A percentile compares a stretch with the other conserved stretches of the same genome.
phyloP scores from a whole-genome alignment of 1,140 invertebrate species.

The Drosophila dunni region DNA sequence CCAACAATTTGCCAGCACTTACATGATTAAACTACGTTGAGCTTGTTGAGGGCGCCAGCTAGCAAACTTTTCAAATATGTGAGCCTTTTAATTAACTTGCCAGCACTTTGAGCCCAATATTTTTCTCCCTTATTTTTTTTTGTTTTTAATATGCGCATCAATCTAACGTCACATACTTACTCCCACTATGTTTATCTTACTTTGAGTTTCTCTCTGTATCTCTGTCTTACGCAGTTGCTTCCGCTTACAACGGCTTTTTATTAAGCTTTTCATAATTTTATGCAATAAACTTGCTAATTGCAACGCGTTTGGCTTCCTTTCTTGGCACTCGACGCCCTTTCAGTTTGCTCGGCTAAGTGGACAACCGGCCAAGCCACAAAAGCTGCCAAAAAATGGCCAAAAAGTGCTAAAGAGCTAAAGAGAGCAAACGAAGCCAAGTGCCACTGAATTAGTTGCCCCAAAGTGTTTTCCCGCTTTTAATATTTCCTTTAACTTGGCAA shows the following conservation, averaged over 20 bases:
- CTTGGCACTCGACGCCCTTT: constrained; percentile 59
- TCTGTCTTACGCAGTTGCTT: neutral
- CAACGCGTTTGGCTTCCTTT: constrained; percentile 66
- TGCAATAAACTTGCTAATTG: constrained; percentile 83
- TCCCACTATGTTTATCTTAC: constrained; percentile 16
- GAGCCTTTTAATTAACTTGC: constrained; percentile 79
- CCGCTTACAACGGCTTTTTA: constrained; percentile 43
- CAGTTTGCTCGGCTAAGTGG: constrained; percentile 38
- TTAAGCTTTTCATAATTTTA: constrained; percentile 81
- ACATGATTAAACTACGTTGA: constrained; percentile 75
- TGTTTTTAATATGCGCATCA: constrained; percentile 48
- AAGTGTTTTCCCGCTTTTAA: constrained; percentile 82
- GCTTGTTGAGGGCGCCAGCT: constrained; percentile 26
- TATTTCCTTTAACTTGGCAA: constrained; percentile 65
- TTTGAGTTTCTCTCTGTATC: neutral
- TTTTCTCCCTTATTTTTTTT: neutral
- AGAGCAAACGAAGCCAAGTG: constrained; percentile 16
- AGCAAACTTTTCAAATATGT: constrained; percentile 76
- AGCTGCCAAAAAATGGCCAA: constrained; percentile 68
- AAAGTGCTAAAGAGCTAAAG: constrained; percentile 13
- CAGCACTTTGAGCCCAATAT: constrained; percentile 38
- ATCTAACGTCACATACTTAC: constrained; percentile 9
- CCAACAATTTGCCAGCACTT: constrained; percentile 82
- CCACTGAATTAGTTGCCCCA: constrained; percentile 72
- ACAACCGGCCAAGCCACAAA: constrained; percentile 55